Evolutionary conservation across 2,797 vertebrate genomes (phyloP), one percentile per base, ranked within the genome.

Genomic region (Myotis myotis): DNA sequence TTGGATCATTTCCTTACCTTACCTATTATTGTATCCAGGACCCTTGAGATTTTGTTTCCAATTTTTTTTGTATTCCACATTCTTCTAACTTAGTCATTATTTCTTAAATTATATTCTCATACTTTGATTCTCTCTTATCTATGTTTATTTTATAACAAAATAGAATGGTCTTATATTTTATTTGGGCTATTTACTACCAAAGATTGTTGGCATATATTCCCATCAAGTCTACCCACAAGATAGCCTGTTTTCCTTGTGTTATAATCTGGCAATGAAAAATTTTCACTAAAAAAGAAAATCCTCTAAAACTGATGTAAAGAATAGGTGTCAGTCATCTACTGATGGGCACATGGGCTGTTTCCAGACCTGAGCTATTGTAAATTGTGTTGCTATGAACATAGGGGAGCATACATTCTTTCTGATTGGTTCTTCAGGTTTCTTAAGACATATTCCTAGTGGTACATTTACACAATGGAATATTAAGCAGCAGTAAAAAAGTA

Each of bases 101-200:
- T 90, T 70, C 91, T 92, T 91, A 84, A 95, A n/a, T 80, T 1
- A 38, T 76, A 30, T 66, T 66, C 36, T 80, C 51, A 23, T 82
- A 55, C 23, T 88, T 89, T 47, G 19, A 83, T 41, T 91, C 38
- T 47, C 25, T 80, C 49, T 87, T 72, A 41, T 19, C 70, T 68
- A 8, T 30, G 87, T 91, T 87, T 41, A 19, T 80, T 93, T 72
- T 86, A 19, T 75, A 87, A 86, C 11, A 80, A 87, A 89, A 64
- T 71, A 38, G 44, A 41, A 64, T 20, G 2, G 10, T 68, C n/a
- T 89, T 57, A 0, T 84, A n/a, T 82, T 81, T 60, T 2, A 81
- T 47, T 51, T 20, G 55, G 51, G 8, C 44, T 62, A 66, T 25
- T 87, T 82, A 82, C 51, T 68, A 81, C 55, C 62, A 92, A 79